Percentiles rank a stretch among this genome's conserved stretches.
Conservation (phyloP, 2,113 vertebrate genomes). For the Formicarius rufipectus region DNA sequence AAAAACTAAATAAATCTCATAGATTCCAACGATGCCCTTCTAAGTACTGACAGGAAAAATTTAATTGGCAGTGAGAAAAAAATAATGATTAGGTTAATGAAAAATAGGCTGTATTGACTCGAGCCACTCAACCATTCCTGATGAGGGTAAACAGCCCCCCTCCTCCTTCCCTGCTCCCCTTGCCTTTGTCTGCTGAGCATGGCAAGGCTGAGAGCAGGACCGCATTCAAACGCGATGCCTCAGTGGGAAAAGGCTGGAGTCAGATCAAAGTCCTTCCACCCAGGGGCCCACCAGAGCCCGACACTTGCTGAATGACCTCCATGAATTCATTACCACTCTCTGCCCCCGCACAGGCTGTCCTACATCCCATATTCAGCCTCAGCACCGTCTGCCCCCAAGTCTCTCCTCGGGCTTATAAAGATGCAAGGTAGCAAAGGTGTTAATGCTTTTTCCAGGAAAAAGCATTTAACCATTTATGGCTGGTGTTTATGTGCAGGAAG, state of each 20-base stretch:
- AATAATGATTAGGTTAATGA: conserved; percentile 2
- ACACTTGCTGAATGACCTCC: neutral
- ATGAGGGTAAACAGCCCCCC: conserved; percentile 11
- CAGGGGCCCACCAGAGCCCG: neutral
- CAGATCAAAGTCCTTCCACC: conserved; percentile 11
- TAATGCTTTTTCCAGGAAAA: neutral
- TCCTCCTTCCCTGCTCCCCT: neutral
- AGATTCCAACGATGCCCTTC: neutral
- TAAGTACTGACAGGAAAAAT: neutral
- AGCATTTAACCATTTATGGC: neutral
- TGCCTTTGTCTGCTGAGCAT: neutral
- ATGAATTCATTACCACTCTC: neutral
- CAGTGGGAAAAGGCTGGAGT: conserved; percentile 42
- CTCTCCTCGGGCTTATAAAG: neutral
- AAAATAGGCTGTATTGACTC: conserved; percentile 27
- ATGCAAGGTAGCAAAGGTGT: neutral
- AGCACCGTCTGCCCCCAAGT: neutral
- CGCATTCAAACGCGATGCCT: conserved; percentile 19
- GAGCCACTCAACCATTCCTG: neutral
- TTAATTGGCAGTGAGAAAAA: neutral
- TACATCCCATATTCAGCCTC: neutral
- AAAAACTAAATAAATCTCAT: neutral
- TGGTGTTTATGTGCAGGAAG: neutral
- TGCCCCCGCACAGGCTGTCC: neutral
- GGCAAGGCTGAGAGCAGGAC: conserved; percentile 28